A percentile compares a stretch with the other conserved stretches of the same genome.
Conservation (phyloP, 2,888 invertebrate genomes). For the Augochlorella aurata region DNA sequence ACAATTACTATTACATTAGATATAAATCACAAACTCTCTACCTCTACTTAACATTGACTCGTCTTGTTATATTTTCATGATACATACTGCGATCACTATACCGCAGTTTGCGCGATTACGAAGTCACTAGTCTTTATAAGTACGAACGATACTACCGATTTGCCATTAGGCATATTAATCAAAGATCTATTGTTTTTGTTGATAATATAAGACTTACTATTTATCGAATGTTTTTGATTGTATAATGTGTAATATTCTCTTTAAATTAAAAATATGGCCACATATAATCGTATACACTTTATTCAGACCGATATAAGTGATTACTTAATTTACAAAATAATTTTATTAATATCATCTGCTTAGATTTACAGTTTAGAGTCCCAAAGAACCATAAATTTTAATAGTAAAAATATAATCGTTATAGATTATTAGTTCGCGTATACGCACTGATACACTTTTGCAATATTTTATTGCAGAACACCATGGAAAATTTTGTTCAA, state of each 20-base stretch:
- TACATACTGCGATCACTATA: neutral
- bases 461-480: too few species aligned
- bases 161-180: neutral
- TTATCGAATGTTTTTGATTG: neutral
- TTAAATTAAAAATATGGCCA: neutral
- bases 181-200: conserved; percentile 3
- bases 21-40: neutral
- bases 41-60: neutral
- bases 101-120: neutral
- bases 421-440: too few species aligned
- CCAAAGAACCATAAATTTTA: neutral
- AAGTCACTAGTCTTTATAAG: neutral
- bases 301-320: neutral
- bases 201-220: neutral
- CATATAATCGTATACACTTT: neutral
- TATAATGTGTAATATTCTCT: neutral
- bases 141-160: neutral
- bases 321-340: neutral
- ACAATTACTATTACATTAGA: neutral
- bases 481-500: neutral
- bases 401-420: neutral
- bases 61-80: neutral
- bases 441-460: too few species aligned
- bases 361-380: neutral
- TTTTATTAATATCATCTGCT: neutral